Evolutionary conservation across 2,888 invertebrate species (phyloP).

Genomic region (Drosophila niveifrons): DNA sequence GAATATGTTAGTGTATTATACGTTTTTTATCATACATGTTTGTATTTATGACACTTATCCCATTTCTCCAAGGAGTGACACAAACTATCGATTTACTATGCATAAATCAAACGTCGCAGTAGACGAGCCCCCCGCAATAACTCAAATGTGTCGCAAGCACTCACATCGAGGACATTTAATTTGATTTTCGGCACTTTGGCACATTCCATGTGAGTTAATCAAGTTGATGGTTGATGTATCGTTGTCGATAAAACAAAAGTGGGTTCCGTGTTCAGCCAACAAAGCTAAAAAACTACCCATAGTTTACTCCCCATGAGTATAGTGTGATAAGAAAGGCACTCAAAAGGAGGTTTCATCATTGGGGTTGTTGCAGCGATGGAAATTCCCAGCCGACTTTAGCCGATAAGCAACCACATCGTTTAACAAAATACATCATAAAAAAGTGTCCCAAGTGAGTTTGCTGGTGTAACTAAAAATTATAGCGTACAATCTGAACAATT

Average conservation of each 20-base stretch:
- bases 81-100: conserved; percentile 71
- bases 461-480: background rate
- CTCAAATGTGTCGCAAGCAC: conserved; percentile 83
- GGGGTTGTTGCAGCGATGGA: conserved; percentile 40
- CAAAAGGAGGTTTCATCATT: conserved; percentile 16
- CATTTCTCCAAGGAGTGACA: conserved; percentile 71
- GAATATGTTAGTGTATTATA: conserved; percentile 23
- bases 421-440: conserved; percentile 71
- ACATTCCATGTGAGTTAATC: conserved; percentile 76
- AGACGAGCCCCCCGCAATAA: conserved; percentile 45
- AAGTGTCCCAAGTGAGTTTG: conserved; percentile 39
- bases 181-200: conserved; percentile 82
- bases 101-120: conserved; percentile 68
- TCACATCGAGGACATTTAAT: conserved; percentile 84
- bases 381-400: conserved; percentile 23
- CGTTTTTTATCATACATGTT: conserved; percentile 10
- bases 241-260: conserved; percentile 74
- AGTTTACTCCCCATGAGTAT: conserved; percentile 15
- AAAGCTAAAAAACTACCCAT: conserved; percentile 37
- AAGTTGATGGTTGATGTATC: conserved; percentile 79
- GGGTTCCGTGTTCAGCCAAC: conserved; percentile 42
- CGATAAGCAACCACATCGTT: conserved; percentile 57
- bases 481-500: background rate
- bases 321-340: conserved; percentile 40
- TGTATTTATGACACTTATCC: conserved; percentile 75